Percentiles rank a stretch among this genome's conserved stretches.
These are phyloP conservation scores for Argyrosomus regius DNA, from an alignment of 2,797 vertebrate species.

Conservation along the genomic window DNA sequence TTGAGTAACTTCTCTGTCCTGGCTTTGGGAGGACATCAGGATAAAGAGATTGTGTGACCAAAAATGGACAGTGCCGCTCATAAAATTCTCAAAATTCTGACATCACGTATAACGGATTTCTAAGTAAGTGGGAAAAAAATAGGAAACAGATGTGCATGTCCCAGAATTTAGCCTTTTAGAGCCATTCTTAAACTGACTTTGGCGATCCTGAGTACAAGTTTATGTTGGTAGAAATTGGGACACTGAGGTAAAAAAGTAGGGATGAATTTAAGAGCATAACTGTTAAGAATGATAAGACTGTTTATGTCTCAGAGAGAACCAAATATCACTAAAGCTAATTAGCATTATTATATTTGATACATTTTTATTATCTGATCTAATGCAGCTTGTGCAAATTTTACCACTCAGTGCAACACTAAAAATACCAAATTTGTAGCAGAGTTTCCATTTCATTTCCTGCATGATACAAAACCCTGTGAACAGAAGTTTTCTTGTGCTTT, in stretches of 20 bases:
- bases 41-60: conserved; percentile 54
- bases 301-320: neutral
- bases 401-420: neutral
- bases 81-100: conserved; percentile 23
- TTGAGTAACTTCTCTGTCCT: conserved; percentile 28
- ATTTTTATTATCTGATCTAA: neutral
- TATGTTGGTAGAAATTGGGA: neutral
- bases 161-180: conserved; percentile 11
- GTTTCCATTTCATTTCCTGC: neutral
- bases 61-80: conserved; percentile 31
- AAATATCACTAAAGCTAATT: neutral
- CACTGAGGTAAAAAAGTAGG: neutral
- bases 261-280: neutral
- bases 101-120: conserved; percentile 44
- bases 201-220: neutral
- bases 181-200: conserved; percentile 2
- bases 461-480: neutral
- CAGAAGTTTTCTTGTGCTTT: neutral
- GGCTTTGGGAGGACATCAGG: conserved; percentile 50
- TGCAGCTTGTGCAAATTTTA: neutral
- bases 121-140: conserved; percentile 10
- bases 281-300: neutral
- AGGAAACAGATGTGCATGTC: neutral
- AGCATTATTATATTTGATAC: no score
- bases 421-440: neutral